Evolutionary conservation across 2,113 vertebrate species (phyloP).

Genomic region (Rhombomys opimus): DNA sequence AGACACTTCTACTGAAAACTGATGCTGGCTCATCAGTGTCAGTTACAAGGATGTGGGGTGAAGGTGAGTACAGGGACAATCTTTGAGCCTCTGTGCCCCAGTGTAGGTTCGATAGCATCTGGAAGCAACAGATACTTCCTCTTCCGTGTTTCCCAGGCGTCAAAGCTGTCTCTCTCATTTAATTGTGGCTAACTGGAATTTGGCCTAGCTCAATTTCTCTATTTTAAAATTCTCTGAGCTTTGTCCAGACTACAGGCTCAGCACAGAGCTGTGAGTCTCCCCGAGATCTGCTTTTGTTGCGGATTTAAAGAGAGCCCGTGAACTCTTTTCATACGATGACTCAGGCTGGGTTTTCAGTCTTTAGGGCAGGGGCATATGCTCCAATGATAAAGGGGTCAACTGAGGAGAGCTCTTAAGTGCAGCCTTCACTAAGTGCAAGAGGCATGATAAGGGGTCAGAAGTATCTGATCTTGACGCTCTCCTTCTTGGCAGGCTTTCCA

Average conservation of each 20-base stretch:
- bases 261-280: not conserved
- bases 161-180: not conserved
- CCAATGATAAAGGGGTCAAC: not conserved
- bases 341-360: not conserved
- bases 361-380: not conserved
- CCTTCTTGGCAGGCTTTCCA: not conserved
- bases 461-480: slow-evolving; percentile 23
- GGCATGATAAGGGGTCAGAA: not conserved
- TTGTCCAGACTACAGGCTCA: not conserved
- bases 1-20: not conserved
- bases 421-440: not conserved
- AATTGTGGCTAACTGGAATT: not conserved
- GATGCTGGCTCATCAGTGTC: not conserved
- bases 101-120: not conserved
- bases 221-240: slow-evolving; percentile 26
- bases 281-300: not conserved
- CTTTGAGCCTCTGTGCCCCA: not conserved
- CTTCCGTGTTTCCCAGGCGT: not conserved
- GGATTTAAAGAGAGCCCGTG: not conserved
- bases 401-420: slow-evolving; percentile 6
- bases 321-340: not conserved
- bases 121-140: not conserved
- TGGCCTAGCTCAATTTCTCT: not conserved
- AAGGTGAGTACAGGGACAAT: not conserved
- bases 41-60: not conserved